Evolutionary conservation across 2,888 invertebrate genomes (phyloP), one percentile per base, ranked within the genome.

Genomic region (Lasioglossum villosulum): DNA sequence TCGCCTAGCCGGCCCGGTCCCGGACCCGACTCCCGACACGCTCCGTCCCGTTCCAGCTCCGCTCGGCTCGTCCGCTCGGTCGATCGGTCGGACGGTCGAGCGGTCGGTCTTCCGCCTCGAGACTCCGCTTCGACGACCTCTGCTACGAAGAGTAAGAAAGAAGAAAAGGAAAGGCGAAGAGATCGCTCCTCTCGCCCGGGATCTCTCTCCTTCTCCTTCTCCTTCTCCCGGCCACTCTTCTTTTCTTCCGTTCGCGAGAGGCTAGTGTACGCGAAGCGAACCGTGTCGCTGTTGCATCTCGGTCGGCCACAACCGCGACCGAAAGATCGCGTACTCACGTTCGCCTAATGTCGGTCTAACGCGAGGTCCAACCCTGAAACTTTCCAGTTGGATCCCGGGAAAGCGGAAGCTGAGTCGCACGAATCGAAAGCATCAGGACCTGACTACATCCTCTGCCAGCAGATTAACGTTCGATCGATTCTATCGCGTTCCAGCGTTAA

Each of bases 281-380:
- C 88, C 92, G 92, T 92, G 91, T 92, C 92, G 90, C 88, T 82
- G 83, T 48, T 79, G 66, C 66, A 68, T 68, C 66, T 37, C 72
- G 63, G 63, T 6, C 73, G 70, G 59, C 16, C 45, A 10, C 23
- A 34, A 37, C 68, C 48, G 34, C 75, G 56, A 39, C 19, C 34
- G 66, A 66, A 16, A 16, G 66, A 37, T 34, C 66, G 66, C 34
- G 66, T 16, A 6, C 14, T 63, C 10, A 0, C 63, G 8, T 30
- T 37, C 34, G 66, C 66, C 66, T 5, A 37, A 66, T 10, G 8
- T 37, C 34, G 66, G 16, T 16, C 2, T 0, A 16, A 19, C 63
- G 27, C 30, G 3, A 27, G 30, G 8, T n/a, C 10, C 56, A 12
- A n/a, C n/a, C 56, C n/a, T 56, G 10, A n/a, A 56, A n/a, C 4